These are phyloP conservation scores for Maniola hyperantus DNA, from an alignment of 2,888 invertebrate genomes.

Conservation along the genomic window DNA sequence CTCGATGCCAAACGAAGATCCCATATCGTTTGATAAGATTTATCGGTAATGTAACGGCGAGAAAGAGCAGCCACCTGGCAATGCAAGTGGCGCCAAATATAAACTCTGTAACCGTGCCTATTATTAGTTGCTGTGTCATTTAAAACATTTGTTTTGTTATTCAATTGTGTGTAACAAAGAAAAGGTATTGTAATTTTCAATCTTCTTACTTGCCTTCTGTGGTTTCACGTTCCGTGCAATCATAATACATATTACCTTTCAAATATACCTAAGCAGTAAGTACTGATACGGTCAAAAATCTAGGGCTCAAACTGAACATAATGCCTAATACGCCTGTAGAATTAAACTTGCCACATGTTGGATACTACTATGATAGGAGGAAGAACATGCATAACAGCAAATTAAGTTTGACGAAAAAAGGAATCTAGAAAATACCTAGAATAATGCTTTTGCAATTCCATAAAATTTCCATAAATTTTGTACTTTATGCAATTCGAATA, in stretches of 20 bases:
- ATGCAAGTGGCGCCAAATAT: slow-evolving; percentile 60
- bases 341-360: not conserved
- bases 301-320: not conserved
- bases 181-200: not conserved
- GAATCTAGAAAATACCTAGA: no score
- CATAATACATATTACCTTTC: no score
- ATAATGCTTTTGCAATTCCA: not conserved
- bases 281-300: no score
- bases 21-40: slow-evolving; percentile 45
- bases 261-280: no score
- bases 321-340: not conserved
- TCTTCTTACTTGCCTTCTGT: not conserved
- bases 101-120: slow-evolving; percentile 41
- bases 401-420: no score
- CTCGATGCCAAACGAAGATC: slow-evolving; percentile 34
- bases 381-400: not conserved
- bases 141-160: slow-evolving; percentile 13
- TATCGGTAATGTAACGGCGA: slow-evolving; percentile 50
- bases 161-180: not conserved
- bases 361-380: not conserved
- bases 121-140: slow-evolving; percentile 23
- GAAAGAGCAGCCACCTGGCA: slow-evolving; percentile 58
- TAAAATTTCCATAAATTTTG: not conserved
- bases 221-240: no score
- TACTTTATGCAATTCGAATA: not conserved